Evolutionary conservation across 1,140 invertebrate species (phyloP), one percentile per base, ranked within the genome.

Genomic region (Scaptomyza montana): DNA sequence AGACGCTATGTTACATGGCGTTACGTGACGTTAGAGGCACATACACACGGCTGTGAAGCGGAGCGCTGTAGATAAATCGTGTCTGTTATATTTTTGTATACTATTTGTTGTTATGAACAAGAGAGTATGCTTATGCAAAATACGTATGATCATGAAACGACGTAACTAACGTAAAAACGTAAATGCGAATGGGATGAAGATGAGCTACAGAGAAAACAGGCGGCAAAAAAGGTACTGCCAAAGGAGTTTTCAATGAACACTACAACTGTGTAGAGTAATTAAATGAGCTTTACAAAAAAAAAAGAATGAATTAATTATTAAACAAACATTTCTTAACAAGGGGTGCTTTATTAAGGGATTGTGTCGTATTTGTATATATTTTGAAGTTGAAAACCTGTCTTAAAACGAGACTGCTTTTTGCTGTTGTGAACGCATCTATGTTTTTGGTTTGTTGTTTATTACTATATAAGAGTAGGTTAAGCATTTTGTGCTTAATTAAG

Each of bases 81-180:
- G 5, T 59, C 25, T n/a, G 12, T 43, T 43, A 43, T 4, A n/a
- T 43, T n/a, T n/a, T 43, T 39, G 10, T 39, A 30, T 30, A n/a
- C n/a, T n/a, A 6, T 39, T 39, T 39, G 36, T 10, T 39, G 30
- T 25, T 33, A 12, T 39, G 36, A 39, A 39, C 36, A 39, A 41
- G 3, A 5, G 0, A 41, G 39, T 41, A 43, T n/a, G 39, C 39
- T 43, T 21, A 56, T 56, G 55, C 41, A 10, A 47, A 45, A 59
- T 46, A 25, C 6, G 46, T 28, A 47, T 59, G 56, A 57, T 28
- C 56, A 33, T 59, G 56, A 59, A 47, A 47, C 56, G 56, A 59
- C 55, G 41, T n/a, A 59, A 59, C 55, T 46, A 59, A 46, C 56
- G 43, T 59, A 47, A 59, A 33, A 59, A 59, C 25, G 43, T 59